Evolutionary conservation across 2,113 vertebrate species (phyloP).

Genomic region (Microcebus tavaratra): DNA sequence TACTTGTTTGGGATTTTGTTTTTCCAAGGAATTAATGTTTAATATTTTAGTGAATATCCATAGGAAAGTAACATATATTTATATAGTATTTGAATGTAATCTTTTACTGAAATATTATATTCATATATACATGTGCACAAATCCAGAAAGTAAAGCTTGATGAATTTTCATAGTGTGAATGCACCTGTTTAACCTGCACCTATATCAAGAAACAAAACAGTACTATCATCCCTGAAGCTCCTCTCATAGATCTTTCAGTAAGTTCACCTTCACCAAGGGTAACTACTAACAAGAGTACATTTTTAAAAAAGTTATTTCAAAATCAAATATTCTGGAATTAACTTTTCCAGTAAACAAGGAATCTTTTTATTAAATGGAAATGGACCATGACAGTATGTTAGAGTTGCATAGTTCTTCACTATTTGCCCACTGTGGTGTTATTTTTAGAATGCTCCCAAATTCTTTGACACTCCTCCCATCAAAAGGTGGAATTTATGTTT

Average conservation of each 20-base stretch:
- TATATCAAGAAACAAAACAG: background rate
- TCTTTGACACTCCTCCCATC: background rate
- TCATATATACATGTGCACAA: background rate
- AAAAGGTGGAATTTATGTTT: background rate
- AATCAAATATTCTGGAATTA: background rate
- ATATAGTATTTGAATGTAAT: background rate
- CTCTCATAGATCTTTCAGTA: background rate
- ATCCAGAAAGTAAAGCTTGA: background rate
- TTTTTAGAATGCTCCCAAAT: background rate
- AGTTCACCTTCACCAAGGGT: background rate
- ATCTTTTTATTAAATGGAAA: background rate
- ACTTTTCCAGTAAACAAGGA: background rate
- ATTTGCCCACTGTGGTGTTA: background rate
- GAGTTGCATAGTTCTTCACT: background rate
- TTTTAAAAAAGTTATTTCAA: background rate
- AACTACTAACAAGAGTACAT: background rate
- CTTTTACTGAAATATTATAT: background rate
- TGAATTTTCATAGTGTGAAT: background rate
- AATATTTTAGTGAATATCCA: background rate
- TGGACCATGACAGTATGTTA: rapidly evolving
- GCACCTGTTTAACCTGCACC: background rate
- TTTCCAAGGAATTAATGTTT: background rate
- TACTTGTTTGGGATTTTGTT: background rate
- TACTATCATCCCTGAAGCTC: too few species aligned
- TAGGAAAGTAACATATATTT: background rate